These are phyloP conservation scores for Donacobius atricapilla DNA, from an alignment of 2,113 vertebrate species.

Conservation along the genomic window DNA sequence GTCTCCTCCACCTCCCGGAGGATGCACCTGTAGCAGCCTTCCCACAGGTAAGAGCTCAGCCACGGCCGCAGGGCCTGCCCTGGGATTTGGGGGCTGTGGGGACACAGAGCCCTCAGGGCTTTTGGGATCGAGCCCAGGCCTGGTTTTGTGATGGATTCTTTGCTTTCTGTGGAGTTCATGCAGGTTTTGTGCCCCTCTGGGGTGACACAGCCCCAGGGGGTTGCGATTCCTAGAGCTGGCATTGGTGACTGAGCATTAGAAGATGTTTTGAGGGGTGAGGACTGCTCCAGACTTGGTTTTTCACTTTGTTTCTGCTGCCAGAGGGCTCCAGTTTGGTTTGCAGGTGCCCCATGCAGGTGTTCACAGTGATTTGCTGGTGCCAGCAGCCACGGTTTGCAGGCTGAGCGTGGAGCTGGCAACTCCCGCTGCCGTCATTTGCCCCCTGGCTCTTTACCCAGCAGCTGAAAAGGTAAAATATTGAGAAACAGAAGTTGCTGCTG, in stretches of 20 bases:
- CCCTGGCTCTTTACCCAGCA: neutral
- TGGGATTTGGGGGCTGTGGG: neutral
- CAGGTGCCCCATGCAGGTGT: neutral
- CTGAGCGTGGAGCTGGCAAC: neutral
- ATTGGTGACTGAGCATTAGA: neutral
- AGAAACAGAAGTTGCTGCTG: neutral
- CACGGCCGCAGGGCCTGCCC: rapidly evolving
- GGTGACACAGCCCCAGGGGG: rapidly evolving
- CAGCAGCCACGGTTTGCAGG: neutral
- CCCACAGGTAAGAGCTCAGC: slow-evolving; percentile 33
- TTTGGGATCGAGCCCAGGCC: neutral
- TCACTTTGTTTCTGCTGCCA: neutral
- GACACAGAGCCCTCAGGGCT: rapidly evolving
- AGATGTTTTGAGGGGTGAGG: neutral
- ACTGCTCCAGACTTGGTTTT: neutral
- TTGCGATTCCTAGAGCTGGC: neutral
- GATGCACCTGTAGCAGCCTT: neutral
- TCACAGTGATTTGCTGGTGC: neutral
- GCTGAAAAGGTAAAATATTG: neutral
- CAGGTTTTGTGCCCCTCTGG: rapidly evolving
- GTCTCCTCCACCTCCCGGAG: neutral
- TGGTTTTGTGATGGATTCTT: rapidly evolving
- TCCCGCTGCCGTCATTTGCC: neutral
- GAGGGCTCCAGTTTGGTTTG: neutral
- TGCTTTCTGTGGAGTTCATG: rapidly evolving